phyloP scores from a whole-genome alignment of 2,797 vertebrate species.

The Liasis olivaceus region DNA sequence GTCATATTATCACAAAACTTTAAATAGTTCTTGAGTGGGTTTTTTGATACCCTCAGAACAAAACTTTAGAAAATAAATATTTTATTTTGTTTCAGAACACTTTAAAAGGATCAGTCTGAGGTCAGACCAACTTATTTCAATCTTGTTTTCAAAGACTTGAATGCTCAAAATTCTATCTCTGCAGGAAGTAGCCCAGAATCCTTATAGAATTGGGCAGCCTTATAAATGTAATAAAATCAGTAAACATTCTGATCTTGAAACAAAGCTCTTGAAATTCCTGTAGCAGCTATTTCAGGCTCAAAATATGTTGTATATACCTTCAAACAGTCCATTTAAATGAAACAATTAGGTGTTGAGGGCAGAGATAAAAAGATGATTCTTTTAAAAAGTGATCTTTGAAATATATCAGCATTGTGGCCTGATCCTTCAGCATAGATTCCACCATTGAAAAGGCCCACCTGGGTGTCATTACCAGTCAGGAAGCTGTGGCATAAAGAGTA shows the following conservation, averaged over 20 bases:
- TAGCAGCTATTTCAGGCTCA: not conserved
- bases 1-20: too few relatives aligned
- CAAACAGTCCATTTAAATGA: not conserved
- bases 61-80: not conserved
- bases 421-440: not conserved
- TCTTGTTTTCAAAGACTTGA: not conserved
- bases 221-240: not conserved
- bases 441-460: not conserved
- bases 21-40: too few relatives aligned
- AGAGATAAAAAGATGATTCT: not conserved
- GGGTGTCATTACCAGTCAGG: not conserved
- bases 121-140: not conserved
- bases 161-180: not conserved
- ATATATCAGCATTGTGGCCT: not conserved
- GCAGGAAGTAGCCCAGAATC: not conserved
- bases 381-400: not conserved
- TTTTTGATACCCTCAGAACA: too few relatives aligned
- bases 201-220: not conserved
- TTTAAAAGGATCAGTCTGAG: not conserved
- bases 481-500: not conserved
- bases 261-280: too few relatives aligned
- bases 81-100: not conserved
- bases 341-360: not conserved
- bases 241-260: too few relatives aligned
- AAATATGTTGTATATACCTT: not conserved